Conservation (phyloP, 2,113 vertebrate genomes). For the Rhabdornis inornatus region DNA sequence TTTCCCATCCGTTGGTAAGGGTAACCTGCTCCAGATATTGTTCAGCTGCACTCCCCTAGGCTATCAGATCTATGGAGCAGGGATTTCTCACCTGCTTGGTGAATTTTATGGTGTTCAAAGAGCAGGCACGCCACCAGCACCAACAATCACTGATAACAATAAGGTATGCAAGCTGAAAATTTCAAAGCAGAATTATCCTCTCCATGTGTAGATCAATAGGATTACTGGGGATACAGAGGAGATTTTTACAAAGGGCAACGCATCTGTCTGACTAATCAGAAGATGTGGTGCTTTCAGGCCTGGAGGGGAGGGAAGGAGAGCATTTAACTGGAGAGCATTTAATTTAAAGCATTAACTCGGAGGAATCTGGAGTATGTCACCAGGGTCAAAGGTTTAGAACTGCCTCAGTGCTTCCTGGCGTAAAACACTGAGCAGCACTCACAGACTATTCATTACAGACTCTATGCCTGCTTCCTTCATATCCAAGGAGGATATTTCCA, state of each 20-base stretch:
- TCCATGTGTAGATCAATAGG: neutral
- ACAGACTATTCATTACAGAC: neutral
- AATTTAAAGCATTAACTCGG: neutral
- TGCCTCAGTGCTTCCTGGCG: neutral
- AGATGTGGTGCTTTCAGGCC: neutral
- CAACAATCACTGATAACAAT: neutral
- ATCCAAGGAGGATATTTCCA: neutral
- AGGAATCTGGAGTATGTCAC: neutral
- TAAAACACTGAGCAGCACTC: neutral
- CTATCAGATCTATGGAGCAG: neutral
- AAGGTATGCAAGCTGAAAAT: neutral
- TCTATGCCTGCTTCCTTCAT: neutral
- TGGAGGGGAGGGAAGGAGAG: neutral
- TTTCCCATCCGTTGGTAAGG: neutral
- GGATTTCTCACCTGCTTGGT: neutral
- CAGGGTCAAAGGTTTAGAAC: slow-evolving; percentile 11
- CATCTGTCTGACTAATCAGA: neutral
- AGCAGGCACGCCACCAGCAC: neutral
- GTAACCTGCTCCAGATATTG: neutral
- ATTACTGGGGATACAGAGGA: neutral
- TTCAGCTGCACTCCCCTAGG: neutral
- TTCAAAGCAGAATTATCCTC: neutral
- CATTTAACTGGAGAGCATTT: neutral
- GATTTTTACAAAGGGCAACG: neutral
- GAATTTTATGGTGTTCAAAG: neutral